phyloP scores from a whole-genome alignment of 2,113 vertebrate genomes.

The Clinocottus analis region DNA sequence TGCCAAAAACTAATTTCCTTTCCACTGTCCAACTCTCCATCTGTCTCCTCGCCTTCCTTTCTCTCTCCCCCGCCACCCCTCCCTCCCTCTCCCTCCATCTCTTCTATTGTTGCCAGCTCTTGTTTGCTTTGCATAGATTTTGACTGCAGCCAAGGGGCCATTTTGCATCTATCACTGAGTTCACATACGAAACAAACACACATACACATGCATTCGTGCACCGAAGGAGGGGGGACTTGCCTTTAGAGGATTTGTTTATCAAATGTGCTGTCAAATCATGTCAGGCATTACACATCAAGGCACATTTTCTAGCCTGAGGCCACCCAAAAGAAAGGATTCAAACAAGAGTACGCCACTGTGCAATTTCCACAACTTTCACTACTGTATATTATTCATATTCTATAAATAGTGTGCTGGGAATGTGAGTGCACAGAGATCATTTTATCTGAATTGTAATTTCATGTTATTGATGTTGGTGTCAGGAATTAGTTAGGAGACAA shows the following conservation, averaged over 20 bases:
- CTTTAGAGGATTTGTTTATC: constrained; percentile 81
- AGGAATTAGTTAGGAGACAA: constrained; percentile 45
- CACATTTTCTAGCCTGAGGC: constrained; percentile 67
- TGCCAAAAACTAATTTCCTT: constrained; percentile 66
- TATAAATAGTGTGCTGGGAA: constrained; percentile 60
- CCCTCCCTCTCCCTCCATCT: constrained; percentile 11
- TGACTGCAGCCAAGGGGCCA: constrained; percentile 78
- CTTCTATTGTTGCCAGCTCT: constrained; percentile 77
- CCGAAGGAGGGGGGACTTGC: constrained; percentile 44
- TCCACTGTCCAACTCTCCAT: constrained; percentile 70
- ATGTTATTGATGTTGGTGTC: constrained; percentile 60
- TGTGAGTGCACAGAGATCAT: constrained; percentile 39
- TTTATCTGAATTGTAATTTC: constrained; percentile 71
- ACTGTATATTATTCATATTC: constrained; percentile 56
- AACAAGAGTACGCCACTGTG: constrained; percentile 56
- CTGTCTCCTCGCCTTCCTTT: constrained; percentile 59
- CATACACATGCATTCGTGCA: constrained; percentile 33
- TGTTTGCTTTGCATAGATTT: constrained; percentile 82
- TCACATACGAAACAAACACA: constrained; percentile 52
- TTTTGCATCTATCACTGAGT: constrained; percentile 77
- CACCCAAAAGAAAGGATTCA: constrained; percentile 59
- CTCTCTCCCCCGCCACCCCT: background rate
- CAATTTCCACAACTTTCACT: constrained; percentile 63
- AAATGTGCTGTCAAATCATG: constrained; percentile 83
- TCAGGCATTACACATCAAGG: constrained; percentile 74